Evolutionary conservation across 2,113 vertebrate genomes (phyloP).

Genomic region (Platysteira castanea): DNA sequence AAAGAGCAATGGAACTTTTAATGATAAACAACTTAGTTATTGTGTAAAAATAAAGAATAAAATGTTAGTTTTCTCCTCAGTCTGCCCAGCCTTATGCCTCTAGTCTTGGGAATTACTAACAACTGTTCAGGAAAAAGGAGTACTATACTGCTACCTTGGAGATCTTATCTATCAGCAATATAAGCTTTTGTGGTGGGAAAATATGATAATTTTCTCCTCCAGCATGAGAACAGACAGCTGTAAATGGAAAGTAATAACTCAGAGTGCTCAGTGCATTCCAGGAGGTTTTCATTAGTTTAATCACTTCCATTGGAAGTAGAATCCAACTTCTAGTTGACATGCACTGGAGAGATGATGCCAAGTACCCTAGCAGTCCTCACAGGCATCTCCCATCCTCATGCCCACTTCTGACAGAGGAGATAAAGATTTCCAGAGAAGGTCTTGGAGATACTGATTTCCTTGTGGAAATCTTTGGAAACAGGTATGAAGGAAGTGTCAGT

Average conservation of each 20-base stretch:
- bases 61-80: background rate
- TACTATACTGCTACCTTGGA: background rate
- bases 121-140: background rate
- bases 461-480: background rate
- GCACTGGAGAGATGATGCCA: background rate
- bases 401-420: background rate
- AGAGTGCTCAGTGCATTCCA: background rate
- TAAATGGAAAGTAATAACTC: background rate
- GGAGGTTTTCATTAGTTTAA: conserved; percentile 31
- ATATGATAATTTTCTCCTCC: background rate
- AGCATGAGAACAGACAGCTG: background rate
- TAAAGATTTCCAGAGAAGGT: background rate
- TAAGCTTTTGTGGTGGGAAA: background rate
- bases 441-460: background rate
- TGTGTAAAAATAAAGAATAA: background rate
- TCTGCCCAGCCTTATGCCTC: background rate
- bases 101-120: background rate
- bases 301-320: background rate
- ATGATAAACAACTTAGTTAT: background rate
- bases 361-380: background rate
- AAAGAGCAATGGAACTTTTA: background rate
- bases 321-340: background rate
- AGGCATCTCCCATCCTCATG: background rate
- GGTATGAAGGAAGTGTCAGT: background rate
- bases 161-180: background rate